phyloP scores from a whole-genome alignment of 37 sponge, comb jelly and placozoan genomes.

The Tethya wilhelma region DNA sequence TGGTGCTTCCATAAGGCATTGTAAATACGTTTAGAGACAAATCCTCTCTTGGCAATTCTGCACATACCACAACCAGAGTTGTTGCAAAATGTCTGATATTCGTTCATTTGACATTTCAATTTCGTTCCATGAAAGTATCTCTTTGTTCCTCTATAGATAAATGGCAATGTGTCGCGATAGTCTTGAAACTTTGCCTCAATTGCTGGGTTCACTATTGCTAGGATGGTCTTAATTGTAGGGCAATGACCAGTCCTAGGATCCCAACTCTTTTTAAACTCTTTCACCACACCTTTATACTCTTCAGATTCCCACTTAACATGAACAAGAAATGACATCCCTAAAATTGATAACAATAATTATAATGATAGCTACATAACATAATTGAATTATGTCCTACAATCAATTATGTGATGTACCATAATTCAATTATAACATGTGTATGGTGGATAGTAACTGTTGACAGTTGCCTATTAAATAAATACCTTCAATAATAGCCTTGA shows the following conservation, averaged over 20 bases:
- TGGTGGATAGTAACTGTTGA: too few species aligned
- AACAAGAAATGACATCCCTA: too few species aligned
- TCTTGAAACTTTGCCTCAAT: not conserved
- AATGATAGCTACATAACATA: too few species aligned
- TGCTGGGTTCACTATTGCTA: conserved; percentile 8
- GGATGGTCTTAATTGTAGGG: not conserved
- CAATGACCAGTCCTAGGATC: not conserved
- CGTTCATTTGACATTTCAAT: conserved; percentile 3
- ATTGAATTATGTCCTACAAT: too few species aligned
- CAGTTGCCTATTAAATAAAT: not conserved
- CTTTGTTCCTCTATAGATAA: not conserved
- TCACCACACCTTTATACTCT: too few species aligned
- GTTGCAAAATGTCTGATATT: conserved; percentile 1
- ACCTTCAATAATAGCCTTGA: not conserved
- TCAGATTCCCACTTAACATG: too few species aligned
- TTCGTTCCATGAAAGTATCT: not conserved
- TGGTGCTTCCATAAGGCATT: too few species aligned
- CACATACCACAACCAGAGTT: not conserved
- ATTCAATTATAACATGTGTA: too few species aligned
- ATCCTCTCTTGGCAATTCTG: not conserved
- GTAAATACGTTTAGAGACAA: too few species aligned
- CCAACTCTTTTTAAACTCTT: conserved; percentile 9
- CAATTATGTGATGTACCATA: too few species aligned
- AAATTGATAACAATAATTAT: too few species aligned
- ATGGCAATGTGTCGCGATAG: not conserved